These are phyloP conservation scores for Panzeria rudis DNA, from an alignment of 2,888 invertebrate genomes.

Conservation along the genomic window DNA sequence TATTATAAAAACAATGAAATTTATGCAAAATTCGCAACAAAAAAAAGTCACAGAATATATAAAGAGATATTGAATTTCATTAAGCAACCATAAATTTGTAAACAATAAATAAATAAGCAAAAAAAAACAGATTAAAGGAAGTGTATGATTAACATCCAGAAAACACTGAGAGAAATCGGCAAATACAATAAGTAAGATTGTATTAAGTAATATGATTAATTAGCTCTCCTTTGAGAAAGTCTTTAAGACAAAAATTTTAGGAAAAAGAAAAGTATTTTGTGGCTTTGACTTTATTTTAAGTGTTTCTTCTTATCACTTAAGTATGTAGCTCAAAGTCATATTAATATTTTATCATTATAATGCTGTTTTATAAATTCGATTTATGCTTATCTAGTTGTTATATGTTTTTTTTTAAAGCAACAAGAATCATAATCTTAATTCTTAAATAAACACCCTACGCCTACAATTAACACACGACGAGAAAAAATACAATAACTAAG, in stretches of 20 bases:
- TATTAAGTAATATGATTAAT: neutral
- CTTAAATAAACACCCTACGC: constrained; percentile 68
- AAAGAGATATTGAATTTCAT: constrained; percentile 67
- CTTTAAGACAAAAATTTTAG: no score
- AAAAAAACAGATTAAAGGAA: constrained; percentile 52
- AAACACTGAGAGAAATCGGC: constrained; percentile 31
- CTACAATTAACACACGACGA: constrained; percentile 57
- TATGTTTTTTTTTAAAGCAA: constrained; percentile 17
- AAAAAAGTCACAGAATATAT: constrained; percentile 27
- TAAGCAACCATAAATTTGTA: constrained; percentile 56
- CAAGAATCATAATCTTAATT: constrained; percentile 51
- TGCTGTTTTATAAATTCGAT: constrained; percentile 37
- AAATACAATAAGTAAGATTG: neutral
- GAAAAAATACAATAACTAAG: constrained; percentile 46
- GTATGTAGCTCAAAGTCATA: neutral
- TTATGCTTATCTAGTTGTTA: constrained; percentile 5
- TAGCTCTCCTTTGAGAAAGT: no score
- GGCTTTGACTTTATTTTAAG: neutral
- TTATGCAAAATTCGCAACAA: constrained; percentile 56
- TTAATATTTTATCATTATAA: constrained; percentile 26
- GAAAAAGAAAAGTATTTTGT: neutral
- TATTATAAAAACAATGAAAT: constrained; percentile 62
- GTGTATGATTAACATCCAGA: constrained; percentile 48
- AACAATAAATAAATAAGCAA: neutral
- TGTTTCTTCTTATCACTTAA: constrained; percentile 7